These are phyloP conservation scores for Cantharis rufa DNA, from an alignment of 2,888 invertebrate genomes.

Conservation along the genomic window DNA sequence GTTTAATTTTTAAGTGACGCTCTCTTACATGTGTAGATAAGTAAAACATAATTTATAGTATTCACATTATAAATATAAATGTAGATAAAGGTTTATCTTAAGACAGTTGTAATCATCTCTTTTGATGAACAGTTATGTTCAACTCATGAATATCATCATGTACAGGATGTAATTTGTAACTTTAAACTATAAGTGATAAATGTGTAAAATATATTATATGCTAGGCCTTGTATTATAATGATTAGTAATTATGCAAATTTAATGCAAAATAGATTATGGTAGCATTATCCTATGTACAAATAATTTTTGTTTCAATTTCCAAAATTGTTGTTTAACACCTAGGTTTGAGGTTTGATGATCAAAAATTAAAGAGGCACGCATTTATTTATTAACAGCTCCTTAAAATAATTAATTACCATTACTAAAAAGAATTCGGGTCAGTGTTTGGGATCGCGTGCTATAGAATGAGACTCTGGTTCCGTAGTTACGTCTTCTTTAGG, in stretches of 20 bases:
- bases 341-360: background rate
- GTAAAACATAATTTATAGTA: background rate
- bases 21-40: background rate
- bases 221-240: background rate
- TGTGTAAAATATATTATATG: constrained; percentile 5
- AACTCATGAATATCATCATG: background rate
- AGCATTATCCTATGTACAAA: background rate
- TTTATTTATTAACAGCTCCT: background rate
- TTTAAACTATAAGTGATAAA: constrained; percentile 11
- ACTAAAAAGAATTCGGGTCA: constrained; percentile 8
- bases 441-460: constrained; percentile 23
- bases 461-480: constrained; percentile 37
- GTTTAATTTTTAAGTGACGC: background rate
- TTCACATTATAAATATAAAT: background rate
- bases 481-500: constrained; percentile 52
- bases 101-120: background rate
- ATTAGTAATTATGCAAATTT: constrained; percentile 4
- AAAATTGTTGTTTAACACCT: background rate
- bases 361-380: background rate
- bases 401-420: constrained; percentile 4
- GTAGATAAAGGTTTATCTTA: constrained; percentile 1
- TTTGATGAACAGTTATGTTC: constrained; percentile 3
- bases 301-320: background rate
- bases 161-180: constrained; percentile 23
- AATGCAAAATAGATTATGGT: background rate